phyloP scores from a whole-genome alignment of 2,888 invertebrate genomes.

The Oscheius onirici region DNA sequence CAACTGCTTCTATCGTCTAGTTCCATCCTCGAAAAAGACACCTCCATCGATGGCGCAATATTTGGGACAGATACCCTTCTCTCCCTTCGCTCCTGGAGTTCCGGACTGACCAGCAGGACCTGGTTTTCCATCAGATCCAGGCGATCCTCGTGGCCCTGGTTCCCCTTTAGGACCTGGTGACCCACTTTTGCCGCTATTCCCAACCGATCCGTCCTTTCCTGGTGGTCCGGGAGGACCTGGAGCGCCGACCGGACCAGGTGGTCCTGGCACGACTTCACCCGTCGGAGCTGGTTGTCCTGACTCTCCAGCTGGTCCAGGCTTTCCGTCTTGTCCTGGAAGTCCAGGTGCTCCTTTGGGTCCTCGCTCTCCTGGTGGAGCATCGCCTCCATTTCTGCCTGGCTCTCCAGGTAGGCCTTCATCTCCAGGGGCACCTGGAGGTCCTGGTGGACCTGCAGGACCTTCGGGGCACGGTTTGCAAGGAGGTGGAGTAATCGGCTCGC shows the following conservation, averaged over 20 bases:
- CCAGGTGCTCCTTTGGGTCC: conserved; percentile 17
- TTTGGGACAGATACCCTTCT: too few relatives aligned
- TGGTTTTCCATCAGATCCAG: conserved; percentile 1
- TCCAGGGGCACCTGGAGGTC: conserved; percentile 16
- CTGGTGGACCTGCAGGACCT: conserved; percentile 1
- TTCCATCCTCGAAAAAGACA: too few relatives aligned
- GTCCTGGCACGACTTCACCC: conserved; percentile 29
- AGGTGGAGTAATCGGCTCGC: too few relatives aligned
- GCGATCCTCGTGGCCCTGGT: not conserved
- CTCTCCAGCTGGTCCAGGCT: not conserved
- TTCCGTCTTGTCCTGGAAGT: not conserved
- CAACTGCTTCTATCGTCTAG: too few relatives aligned
- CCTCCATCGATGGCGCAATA: too few relatives aligned
- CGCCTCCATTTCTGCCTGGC: conserved; percentile 2
- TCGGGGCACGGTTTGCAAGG: too few relatives aligned
- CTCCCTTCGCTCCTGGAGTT: not conserved
- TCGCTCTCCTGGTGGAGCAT: conserved; percentile 38
- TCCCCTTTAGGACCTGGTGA: not conserved
- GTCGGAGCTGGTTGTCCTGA: conserved; percentile 37
- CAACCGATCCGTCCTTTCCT: not conserved
- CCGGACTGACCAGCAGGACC: conserved; percentile 17
- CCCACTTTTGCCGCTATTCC: not conserved
- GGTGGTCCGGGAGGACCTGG: not conserved
- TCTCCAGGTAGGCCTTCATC: conserved; percentile 22
- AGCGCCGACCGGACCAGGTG: conserved; percentile 40